Evolutionary conservation across 1,140 invertebrate genomes (phyloP).

Genomic region (Drosophila simulans): DNA sequence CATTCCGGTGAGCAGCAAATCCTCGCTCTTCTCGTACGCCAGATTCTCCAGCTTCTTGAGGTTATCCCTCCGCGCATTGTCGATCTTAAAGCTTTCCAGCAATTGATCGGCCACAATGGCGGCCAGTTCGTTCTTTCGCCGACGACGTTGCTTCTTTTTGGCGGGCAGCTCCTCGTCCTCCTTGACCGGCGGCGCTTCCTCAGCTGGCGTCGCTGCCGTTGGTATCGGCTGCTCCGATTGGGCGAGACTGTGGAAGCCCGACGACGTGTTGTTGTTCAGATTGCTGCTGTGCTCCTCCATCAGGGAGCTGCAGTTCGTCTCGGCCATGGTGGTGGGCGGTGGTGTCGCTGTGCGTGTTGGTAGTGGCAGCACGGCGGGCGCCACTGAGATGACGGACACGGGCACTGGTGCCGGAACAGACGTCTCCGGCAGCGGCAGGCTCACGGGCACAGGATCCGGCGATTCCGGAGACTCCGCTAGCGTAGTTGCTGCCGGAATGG

Average conservation of each 20-base stretch:
- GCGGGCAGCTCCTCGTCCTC: conserved; percentile 10
- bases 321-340: conserved; percentile 25
- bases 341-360: conserved; percentile 39
- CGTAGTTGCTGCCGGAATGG: background rate
- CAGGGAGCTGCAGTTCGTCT: conserved; percentile 52
- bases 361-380: conserved; percentile 30
- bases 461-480: background rate
- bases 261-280: conserved; percentile 79
- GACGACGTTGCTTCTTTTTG: conserved; percentile 74
- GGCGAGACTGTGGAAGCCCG: conserved; percentile 73
- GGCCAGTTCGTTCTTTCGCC: conserved; percentile 81
- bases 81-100: conserved; percentile 83
- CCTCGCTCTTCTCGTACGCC: conserved; percentile 80
- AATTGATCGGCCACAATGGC: conserved; percentile 83
- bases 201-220: background rate
- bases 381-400: conserved; percentile 67
- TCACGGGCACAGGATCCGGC: background rate
- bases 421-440: background rate
- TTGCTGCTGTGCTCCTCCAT: conserved; percentile 72
- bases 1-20: conserved; percentile 77
- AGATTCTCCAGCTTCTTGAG: conserved; percentile 81
- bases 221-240: conserved; percentile 50
- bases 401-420: conserved; percentile 22
- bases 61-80: conserved; percentile 80
- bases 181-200: conserved; percentile 1